Percentiles rank a stretch among this genome's conserved stretches.
Conservation (phyloP, 2,113 vertebrate species). For the Polypterus senegalus region DNA sequence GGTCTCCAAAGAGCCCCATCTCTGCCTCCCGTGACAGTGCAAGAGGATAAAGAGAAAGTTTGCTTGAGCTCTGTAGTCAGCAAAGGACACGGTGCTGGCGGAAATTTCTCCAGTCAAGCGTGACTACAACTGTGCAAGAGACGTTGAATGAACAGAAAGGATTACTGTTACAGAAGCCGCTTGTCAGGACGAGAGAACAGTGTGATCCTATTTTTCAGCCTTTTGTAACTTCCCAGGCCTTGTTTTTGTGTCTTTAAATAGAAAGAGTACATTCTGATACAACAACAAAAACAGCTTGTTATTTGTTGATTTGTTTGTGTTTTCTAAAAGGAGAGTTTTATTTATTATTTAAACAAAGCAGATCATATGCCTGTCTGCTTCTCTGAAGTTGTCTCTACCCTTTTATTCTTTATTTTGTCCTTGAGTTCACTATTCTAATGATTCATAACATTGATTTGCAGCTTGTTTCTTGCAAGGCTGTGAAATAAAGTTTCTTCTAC, state of each 20-base stretch:
- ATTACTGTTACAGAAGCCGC: constrained; percentile 24
- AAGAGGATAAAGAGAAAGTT: not conserved
- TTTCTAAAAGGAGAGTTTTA: not conserved
- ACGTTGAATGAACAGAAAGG: constrained; percentile 43
- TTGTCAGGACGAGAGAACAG: constrained; percentile 11
- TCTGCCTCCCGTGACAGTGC: not conserved
- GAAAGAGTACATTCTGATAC: too few relatives aligned
- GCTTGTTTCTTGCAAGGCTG: too few relatives aligned
- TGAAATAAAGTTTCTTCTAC: too few relatives aligned
- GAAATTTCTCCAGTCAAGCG: constrained; percentile 45
- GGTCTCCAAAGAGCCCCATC: not conserved
- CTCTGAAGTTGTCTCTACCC: too few relatives aligned
- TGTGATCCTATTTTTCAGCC: constrained; percentile 28
- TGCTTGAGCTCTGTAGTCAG: constrained; percentile 17
- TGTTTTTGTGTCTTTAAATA: not conserved
- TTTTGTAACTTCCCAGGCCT: not conserved
- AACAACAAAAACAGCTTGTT: not conserved
- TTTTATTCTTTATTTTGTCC: too few relatives aligned
- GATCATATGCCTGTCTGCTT: too few relatives aligned
- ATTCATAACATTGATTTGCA: too few relatives aligned
- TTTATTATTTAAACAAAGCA: too few relatives aligned
- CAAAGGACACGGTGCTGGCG: constrained; percentile 30
- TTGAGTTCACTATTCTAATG: too few relatives aligned
- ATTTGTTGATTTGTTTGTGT: not conserved
- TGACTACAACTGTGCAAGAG: constrained; percentile 34